Base-by-base conservation (phyloP, 1,140 invertebrate genomes). In the Euwallacea similis region DNA sequence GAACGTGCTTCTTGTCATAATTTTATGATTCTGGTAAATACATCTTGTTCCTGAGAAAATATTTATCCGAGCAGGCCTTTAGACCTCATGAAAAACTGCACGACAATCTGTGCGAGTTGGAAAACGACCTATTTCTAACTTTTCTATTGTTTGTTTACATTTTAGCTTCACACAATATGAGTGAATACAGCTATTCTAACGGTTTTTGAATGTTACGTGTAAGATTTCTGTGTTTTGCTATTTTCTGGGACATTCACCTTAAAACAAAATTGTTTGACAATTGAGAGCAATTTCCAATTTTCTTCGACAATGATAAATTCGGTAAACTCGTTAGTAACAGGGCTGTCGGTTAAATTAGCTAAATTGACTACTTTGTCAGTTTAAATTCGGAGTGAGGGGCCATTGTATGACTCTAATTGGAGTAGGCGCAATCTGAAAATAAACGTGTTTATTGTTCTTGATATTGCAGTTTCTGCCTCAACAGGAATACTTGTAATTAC, bases 1-100 rank as follows among this genome's bases (percentile, higher is more conserved):
- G 56, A 59, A 59, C 56, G 56, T 59, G 56, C 42, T 59, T 13
- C 56, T 33, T 59, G 56, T 59, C 56, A 59, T 59, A 59, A 59
- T 59, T 59, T 59, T 59, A 59, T 59, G 56, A 59, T 33, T 13
- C 56, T 59, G 11, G 54, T 15, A 56, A 56, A 56, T 56, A 10
- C 54, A 16, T 13, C 21, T 56, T 13, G 16, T 56, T 56, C 54
- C 33, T 59, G 56, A 41, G 56, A 59, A 59, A 59, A 59, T 59
- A 59, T 59, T 59, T 59, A 59, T 59, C 33, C 33, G 9, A 21
- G 53, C 41, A 4, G 56, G 8, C 0, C 16, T 16, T 7, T 7
- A 10, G 2, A 10, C 6, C 2, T 10, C 16, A 59, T 59, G 56
- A 41, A 59, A 59, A 59, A 59, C 56, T 21, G 21, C 15, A 59